Conservation (phyloP, 2,113 vertebrate genomes). For the Galbula dea region DNA sequence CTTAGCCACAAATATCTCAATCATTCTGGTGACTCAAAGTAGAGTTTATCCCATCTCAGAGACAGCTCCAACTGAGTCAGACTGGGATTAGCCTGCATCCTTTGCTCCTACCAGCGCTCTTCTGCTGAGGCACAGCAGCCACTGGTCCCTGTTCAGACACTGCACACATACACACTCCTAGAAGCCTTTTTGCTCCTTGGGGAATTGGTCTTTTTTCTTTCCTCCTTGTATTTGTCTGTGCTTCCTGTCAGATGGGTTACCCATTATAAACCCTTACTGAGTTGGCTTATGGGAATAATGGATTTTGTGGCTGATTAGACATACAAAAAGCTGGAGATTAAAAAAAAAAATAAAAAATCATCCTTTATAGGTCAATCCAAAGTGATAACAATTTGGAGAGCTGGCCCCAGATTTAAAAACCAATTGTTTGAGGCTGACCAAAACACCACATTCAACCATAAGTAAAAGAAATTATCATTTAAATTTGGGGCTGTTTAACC, state of each 20-base stretch:
- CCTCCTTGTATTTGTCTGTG: conserved; percentile 17
- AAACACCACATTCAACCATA: not conserved
- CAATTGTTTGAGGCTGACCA: not conserved
- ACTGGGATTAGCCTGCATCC: conserved; percentile 13
- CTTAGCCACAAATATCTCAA: not conserved
- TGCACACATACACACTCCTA: not conserved
- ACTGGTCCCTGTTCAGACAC: not conserved
- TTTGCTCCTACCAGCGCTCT: not conserved
- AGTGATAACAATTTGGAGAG: not conserved
- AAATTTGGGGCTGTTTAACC: not conserved
- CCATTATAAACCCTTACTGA: conserved; percentile 21
- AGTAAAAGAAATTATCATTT: not conserved
- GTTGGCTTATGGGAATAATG: not conserved
- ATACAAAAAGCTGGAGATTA: not conserved
- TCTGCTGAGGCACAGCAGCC: conserved; percentile 6
- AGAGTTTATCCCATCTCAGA: not conserved
- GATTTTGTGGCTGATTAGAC: not conserved
- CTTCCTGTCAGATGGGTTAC: conserved; percentile 46
- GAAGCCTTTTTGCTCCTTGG: not conserved
- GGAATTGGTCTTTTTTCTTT: conserved; percentile 12
- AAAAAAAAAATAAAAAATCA: not conserved
- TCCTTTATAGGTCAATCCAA: not conserved
- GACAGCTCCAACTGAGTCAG: conserved; percentile 7
- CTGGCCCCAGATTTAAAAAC: not conserved
- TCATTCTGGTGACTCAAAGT: conserved; percentile 22